Evolutionary conservation across 2,888 invertebrate genomes (phyloP), one percentile per base, ranked within the genome.

Genomic region (Bimastos eiseni): DNA sequence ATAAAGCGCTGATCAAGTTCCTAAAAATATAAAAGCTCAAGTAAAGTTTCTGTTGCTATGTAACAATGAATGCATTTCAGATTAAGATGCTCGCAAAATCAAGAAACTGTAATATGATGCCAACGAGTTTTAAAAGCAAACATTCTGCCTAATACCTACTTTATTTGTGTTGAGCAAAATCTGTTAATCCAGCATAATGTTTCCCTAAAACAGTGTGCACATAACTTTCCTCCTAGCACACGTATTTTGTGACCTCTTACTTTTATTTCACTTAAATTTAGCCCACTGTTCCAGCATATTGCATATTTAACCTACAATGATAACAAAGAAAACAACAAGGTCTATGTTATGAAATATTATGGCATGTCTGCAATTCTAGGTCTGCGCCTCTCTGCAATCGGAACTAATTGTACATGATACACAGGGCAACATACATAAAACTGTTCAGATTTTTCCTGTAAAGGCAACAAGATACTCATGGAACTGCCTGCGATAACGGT

Each of bases 1-100:
- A 93, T 94, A 15, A 94, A 92, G 21, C 94, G 94, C 83, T 94
- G 93, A 33, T 94, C 94, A 38, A 95, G 93, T 41, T 94, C 92
- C 94, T 95, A 92, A 70, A 90, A 24, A 41, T 44, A 89, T n/a
- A n/a, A 3, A 36, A 33, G 33, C 24, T 30, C 8, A 19, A 38
- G 21, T 38, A 84, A 90, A 34, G 30, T 44, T 4, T 86, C 15
- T 19, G 88, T 33, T 30, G 8, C 1, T 24, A 88, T n/a, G 17
- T 33, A 90, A 8, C 44, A 30, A 38, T 24, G 86, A 88, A 38
- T 86, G 34, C 37, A 86, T 86, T n/a, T 33, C 34, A 89, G 11
- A 36, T 37, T 24, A 55, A 90, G 17, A 37, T n/a, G n/a, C 30
- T 37, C 49, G 36, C 41, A 44, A 44, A 88, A 84, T 70, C 55